These are phyloP conservation scores for Leptura quadrifasciata DNA, from an alignment of 2,888 invertebrate genomes.

Conservation along the genomic window DNA sequence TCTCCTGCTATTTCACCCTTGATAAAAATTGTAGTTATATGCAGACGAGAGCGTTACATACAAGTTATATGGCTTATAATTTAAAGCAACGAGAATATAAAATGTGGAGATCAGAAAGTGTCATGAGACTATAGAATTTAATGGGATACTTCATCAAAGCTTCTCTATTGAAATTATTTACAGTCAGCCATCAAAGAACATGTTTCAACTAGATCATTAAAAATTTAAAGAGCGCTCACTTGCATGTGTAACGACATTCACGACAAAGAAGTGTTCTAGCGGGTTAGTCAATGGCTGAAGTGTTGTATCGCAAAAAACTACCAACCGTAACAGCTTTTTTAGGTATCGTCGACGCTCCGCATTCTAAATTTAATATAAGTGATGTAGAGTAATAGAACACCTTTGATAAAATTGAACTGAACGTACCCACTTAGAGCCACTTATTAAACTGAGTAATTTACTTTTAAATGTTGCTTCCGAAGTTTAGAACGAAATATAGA, in stretches of 20 bases:
- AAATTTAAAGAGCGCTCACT: conserved; percentile 38
- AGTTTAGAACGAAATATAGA: neutral
- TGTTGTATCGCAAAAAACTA: neutral
- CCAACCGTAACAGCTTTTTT: conserved; percentile 3
- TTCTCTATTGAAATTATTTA: conserved; percentile 31
- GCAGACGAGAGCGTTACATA: neutral
- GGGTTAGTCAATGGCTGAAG: conserved; percentile 22
- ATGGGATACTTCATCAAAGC: conserved; percentile 39
- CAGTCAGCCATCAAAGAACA: conserved; percentile 33
- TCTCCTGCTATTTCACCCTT: neutral
- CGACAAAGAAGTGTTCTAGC: conserved; percentile 31
- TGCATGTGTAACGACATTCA: conserved; percentile 24
- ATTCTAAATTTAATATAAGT: conserved; percentile 5
- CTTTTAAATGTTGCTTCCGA: neutral
- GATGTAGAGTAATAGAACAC: neutral
- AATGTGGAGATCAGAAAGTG: conserved; percentile 25
- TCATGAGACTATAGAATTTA: conserved; percentile 19
- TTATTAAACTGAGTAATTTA: neutral
- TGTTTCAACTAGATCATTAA: conserved; percentile 43
- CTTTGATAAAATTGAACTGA: neutral
- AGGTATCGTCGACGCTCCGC: neutral
- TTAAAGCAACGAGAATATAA: neutral
- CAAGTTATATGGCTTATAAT: neutral
- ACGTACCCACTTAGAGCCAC: neutral
- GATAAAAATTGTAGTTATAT: neutral